These are phyloP conservation scores for Microtus obscurus DNA, from an alignment of 2,797 vertebrate genomes.

Conservation along the genomic window DNA sequence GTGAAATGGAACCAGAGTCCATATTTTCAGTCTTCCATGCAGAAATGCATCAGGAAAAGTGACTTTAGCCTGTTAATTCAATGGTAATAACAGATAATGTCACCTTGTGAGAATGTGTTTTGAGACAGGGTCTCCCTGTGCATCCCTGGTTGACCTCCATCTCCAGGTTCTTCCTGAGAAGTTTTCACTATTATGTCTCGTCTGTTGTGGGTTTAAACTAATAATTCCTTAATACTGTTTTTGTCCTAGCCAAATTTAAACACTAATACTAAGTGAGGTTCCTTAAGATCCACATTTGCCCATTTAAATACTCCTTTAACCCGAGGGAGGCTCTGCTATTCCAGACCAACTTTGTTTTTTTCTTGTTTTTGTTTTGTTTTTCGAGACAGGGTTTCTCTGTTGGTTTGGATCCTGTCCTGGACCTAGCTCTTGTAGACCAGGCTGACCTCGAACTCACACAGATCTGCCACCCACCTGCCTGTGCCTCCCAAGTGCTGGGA, in stretches of 20 bases:
- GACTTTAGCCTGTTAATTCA: background rate
- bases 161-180: background rate
- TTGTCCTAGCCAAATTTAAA: background rate
- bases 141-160: background rate
- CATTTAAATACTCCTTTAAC: background rate
- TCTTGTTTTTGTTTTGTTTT: background rate
- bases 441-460: too few species aligned
- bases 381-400: too few species aligned
- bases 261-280: background rate
- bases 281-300: background rate
- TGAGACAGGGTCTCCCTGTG: background rate
- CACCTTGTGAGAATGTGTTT: background rate
- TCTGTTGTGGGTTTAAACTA: background rate
- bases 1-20: background rate
- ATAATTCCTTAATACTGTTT: background rate
- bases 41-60: background rate
- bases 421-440: too few species aligned
- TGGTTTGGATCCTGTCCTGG: too few species aligned
- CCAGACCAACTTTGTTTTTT: background rate
- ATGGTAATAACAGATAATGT: background rate
- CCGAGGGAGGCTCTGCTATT: background rate
- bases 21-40: background rate
- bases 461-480: too few species aligned
- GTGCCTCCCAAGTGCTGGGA: too few species aligned
- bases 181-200: background rate